Base-by-base conservation (phyloP, 30 jellyfish, hydroid and myxozoan genomes). In the Mastigias papua region DNA sequence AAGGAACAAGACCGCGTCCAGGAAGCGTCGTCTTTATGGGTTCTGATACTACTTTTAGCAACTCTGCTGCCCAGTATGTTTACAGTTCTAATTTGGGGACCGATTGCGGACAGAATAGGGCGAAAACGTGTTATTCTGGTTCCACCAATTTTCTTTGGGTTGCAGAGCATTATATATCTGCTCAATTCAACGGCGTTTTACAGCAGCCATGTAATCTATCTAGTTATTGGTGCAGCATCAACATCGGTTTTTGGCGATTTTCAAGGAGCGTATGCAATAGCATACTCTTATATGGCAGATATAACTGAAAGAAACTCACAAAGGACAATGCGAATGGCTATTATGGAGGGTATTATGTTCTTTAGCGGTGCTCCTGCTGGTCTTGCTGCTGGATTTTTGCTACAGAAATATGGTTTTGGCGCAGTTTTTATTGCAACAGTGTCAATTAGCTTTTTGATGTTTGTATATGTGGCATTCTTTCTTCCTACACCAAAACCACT, bases 31-130 rank as follows among this genome's bases (percentile, higher is more conserved):
- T 69, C 98, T 1, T 60, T 48, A 31, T 95, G 99, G 99, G 76
- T 91, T 91, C 89, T 95, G 49, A 73, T 73, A 37, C 33, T 95
- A 15, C 73, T 90, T 25, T 17, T 93, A 15, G 75, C 94, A 2
- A 77, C 96, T 1, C 82, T 87, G 27, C 80, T 90, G 9, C 98
- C 97, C 16, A 76, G 96, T 49, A 70, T 95, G 83, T 76, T 95
- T 25, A 86, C 99, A 16, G 97, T 90, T 26, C 89, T 95, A 11
- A 74, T 95, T 30, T 86, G 97, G 97, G 99, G 99, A 2, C 98
- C 99, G 32, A 68, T 90, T 33, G 94, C 97, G 0, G 99, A 95
- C 77, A 86, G 68, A 7, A 86, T 95, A 34, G 99, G 99, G 3
- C 60, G 97, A 60, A 69, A 81, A 50, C 88, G 89, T 35, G 97